phyloP scores from a whole-genome alignment of 2,113 vertebrate species.

The Oryzias woworae region DNA sequence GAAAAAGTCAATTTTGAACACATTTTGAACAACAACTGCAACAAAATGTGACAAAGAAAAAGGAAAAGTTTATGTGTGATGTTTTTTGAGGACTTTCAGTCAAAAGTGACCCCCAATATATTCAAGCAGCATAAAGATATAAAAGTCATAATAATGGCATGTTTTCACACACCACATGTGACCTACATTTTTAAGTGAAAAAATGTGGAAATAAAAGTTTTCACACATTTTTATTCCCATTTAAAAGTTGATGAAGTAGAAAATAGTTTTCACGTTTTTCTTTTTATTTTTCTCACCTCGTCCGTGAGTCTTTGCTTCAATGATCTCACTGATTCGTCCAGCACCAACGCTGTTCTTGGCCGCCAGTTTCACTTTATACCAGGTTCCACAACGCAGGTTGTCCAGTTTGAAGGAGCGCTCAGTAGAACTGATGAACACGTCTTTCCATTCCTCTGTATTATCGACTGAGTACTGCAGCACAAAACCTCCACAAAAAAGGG shows the following conservation, averaged over 20 bases:
- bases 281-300: conserved; percentile 77
- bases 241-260: background rate
- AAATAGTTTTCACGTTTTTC: background rate
- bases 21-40: no score
- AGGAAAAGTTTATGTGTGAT: no score
- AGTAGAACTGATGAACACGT: conserved; percentile 92
- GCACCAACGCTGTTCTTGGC: conserved; percentile 98
- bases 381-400: conserved; percentile 95
- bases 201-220: background rate
- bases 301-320: conserved; percentile 97
- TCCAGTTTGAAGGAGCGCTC: conserved; percentile 96
- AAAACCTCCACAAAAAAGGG: conserved; percentile 80
- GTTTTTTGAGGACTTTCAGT: no score
- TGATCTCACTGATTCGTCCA: conserved; percentile 98
- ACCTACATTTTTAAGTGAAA: background rate
- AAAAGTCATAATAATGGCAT: no score
- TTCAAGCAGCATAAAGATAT: no score
- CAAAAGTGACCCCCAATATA: no score
- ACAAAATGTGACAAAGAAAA: no score
- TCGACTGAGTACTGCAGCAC: conserved; percentile 97
- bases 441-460: conserved; percentile 98
- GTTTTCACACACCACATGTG: no score
- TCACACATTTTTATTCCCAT: background rate
- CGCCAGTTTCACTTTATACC: conserved; percentile 98
- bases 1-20: no score